phyloP scores from a whole-genome alignment of 2,888 invertebrate genomes.

The Polyommatus icarus region DNA sequence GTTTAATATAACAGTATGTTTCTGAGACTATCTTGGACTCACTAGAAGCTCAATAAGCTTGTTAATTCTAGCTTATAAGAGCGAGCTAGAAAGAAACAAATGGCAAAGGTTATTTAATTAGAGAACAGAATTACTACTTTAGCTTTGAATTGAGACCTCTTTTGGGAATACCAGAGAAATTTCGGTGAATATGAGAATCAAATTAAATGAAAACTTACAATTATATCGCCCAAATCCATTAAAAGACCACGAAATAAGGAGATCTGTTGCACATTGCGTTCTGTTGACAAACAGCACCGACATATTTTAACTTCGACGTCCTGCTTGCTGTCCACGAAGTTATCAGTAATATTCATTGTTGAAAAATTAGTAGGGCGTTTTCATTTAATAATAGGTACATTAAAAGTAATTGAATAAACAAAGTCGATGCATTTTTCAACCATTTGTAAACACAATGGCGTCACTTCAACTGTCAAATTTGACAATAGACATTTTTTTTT shows the following conservation, averaged over 20 bases:
- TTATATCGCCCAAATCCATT: constrained; percentile 57
- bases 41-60: neutral
- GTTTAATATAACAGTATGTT: neutral
- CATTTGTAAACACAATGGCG: constrained; percentile 39
- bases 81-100: neutral
- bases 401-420: neutral
- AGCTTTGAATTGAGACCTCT: neutral
- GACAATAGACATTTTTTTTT: constrained; percentile 10
- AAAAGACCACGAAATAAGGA: constrained; percentile 47
- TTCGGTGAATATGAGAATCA: neutral
- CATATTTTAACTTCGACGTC: constrained; percentile 50
- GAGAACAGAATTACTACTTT: neutral
- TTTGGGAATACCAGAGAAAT: neutral
- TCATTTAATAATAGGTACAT: neutral
- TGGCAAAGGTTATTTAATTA: neutral
- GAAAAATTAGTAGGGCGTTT: neutral
- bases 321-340: constrained; percentile 37
- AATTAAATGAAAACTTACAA: constrained; percentile 51
- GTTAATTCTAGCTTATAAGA: neutral
- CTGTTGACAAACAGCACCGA: constrained; percentile 62
- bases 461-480: constrained; percentile 26
- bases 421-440: neutral
- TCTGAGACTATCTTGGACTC: neutral
- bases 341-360: constrained; percentile 4
- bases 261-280: constrained; percentile 51